Conservation (phyloP, 1,140 invertebrate species). For the Platyura marginata region DNA sequence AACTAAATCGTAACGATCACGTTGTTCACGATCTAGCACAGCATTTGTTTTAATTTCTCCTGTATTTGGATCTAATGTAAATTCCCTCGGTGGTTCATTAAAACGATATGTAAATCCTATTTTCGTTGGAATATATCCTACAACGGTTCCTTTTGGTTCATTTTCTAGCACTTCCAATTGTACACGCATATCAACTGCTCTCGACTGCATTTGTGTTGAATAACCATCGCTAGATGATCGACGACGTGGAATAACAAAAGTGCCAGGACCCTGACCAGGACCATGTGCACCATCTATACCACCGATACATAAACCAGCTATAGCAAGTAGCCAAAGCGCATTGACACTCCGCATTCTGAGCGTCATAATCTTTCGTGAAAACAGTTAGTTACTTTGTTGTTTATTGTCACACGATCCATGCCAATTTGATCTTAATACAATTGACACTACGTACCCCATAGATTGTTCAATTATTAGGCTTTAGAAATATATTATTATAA, state of each 20-base stretch:
- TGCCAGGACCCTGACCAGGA: constrained; percentile 4
- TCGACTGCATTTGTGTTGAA: constrained; percentile 52
- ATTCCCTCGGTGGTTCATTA: constrained; percentile 74
- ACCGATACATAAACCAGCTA: neutral
- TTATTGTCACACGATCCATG: too few relatives aligned
- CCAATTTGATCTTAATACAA: too few relatives aligned
- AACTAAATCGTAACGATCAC: constrained; percentile 72
- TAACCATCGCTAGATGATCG: constrained; percentile 11
- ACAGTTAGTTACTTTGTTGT: too few relatives aligned
- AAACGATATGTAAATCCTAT: constrained; percentile 78
- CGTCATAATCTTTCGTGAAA: too few relatives aligned
- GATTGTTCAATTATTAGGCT: too few relatives aligned
- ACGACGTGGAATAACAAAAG: constrained; percentile 11
- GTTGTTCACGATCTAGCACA: constrained; percentile 66
- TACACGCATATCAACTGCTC: constrained; percentile 67
- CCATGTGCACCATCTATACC: constrained; percentile 1
- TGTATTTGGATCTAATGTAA: constrained; percentile 54
- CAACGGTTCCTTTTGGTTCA: constrained; percentile 56
- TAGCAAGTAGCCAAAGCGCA: neutral
- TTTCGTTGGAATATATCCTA: constrained; percentile 71
- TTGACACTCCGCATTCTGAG: neutral
- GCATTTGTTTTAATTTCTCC: constrained; percentile 68
- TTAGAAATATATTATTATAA: too few relatives aligned
- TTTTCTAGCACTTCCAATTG: constrained; percentile 71
- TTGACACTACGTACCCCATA: too few relatives aligned